Evolutionary conservation across 30 jellyfish, hydroid and myxozoan species (phyloP).

Genomic region (Sanderia malayensis): DNA sequence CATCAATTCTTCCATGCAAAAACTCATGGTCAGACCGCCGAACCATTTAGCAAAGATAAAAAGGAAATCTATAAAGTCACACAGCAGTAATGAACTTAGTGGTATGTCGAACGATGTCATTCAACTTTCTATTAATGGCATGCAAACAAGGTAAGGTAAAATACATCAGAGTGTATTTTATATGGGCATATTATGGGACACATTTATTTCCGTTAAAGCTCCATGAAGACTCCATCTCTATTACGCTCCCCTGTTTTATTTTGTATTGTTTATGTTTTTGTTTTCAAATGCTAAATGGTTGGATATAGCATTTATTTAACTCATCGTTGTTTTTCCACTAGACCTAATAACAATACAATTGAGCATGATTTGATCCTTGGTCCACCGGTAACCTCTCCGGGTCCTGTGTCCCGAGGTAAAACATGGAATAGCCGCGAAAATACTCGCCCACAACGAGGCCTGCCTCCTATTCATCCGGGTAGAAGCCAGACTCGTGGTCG

Average conservation of each 20-base stretch:
- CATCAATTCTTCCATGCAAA: slow-evolving; percentile 9
- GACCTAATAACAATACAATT: not conserved
- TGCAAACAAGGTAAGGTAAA: slow-evolving; percentile 30
- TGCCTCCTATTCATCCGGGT: not conserved
- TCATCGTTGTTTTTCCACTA: not conserved
- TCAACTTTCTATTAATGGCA: slow-evolving; percentile 25
- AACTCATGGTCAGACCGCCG: not conserved
- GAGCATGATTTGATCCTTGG: not conserved
- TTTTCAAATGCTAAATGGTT: not conserved
- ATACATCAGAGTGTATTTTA: too few species aligned
- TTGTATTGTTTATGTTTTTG: too few species aligned
- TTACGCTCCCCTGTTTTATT: too few species aligned
- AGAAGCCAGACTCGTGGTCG: not conserved
- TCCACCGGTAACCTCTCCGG: too few species aligned
- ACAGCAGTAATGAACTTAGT: not conserved
- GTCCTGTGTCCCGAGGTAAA: not conserved
- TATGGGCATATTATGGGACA: too few species aligned
- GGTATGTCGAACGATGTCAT: not conserved
- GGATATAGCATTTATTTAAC: not conserved
- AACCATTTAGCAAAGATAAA: not conserved
- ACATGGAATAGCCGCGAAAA: not conserved
- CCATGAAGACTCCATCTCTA: too few species aligned
- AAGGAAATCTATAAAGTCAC: slow-evolving; percentile 20
- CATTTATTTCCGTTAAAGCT: too few species aligned
- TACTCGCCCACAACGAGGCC: not conserved